Conservation (phyloP, 2,113 vertebrate species). For the Salvator merianae region DNA sequence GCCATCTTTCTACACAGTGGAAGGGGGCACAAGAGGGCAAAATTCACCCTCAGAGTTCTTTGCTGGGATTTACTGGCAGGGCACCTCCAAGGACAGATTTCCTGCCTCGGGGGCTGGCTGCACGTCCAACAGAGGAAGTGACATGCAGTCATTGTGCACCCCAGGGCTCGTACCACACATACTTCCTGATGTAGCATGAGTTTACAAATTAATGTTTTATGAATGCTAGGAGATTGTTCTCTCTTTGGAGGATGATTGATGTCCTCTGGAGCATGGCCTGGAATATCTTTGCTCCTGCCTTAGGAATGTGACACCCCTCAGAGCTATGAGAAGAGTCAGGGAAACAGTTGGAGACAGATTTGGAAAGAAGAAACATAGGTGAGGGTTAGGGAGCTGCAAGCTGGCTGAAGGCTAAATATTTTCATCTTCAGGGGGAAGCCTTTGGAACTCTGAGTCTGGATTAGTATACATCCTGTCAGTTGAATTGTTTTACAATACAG, state of each 20-base stretch:
- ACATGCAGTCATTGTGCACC: too few relatives aligned
- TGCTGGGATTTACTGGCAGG: too few relatives aligned
- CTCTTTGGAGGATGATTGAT: neutral
- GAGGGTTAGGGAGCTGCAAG: neutral
- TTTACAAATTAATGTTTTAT: neutral
- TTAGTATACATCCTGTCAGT: neutral
- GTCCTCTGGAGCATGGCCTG: neutral
- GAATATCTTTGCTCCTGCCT: neutral
- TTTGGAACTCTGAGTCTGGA: neutral
- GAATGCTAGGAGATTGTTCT: neutral
- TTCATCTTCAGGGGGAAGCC: neutral
- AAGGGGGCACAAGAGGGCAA: too few relatives aligned
- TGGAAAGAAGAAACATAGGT: neutral
- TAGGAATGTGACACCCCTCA: neutral
- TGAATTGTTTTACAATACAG: neutral
- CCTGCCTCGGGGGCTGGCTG: too few relatives aligned
- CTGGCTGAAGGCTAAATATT: neutral
- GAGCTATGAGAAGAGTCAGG: neutral
- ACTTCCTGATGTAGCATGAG: neutral
- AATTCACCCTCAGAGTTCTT: too few relatives aligned
- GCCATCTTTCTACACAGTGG: too few relatives aligned
- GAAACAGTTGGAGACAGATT: neutral
- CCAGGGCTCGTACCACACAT: too few relatives aligned
- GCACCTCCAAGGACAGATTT: too few relatives aligned
- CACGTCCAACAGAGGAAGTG: too few relatives aligned